Conservation (phyloP, 1,140 invertebrate species). For the Calephelis virginiensis region DNA sequence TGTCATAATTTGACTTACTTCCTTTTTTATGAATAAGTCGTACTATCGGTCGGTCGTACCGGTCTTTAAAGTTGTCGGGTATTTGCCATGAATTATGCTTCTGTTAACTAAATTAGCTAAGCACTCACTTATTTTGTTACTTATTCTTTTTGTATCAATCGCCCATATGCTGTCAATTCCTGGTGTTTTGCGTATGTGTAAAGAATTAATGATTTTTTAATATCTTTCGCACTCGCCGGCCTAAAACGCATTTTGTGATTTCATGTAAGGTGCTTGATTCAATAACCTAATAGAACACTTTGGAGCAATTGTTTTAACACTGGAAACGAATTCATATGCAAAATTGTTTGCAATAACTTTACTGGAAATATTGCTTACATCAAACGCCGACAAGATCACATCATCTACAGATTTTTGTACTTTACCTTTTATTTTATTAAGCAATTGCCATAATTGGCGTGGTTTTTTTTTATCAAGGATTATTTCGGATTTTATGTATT, state of each 20-base stretch:
- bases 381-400: no score
- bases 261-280: background rate
- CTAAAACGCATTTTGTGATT: conserved; percentile 9
- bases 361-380: background rate
- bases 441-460: conserved; percentile 19
- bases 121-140: conserved; percentile 1
- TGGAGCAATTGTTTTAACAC: conserved; percentile 8
- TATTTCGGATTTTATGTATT: conserved; percentile 1
- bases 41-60: no score
- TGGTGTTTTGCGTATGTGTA: conserved; percentile 19
- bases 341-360: conserved; percentile 23
- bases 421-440: conserved; percentile 23
- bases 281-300: conserved; percentile 17
- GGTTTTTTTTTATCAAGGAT: conserved; percentile 19
- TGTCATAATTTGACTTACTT: conserved; percentile 6
- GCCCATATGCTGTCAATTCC: conserved; percentile 10
- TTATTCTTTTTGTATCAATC: conserved; percentile 2
- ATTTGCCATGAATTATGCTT: background rate
- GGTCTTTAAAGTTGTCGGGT: conserved; percentile 10
- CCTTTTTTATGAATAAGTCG: conserved; percentile 17
- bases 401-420: conserved; percentile 23
- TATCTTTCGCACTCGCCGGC: background rate
- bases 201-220: conserved; percentile 19
- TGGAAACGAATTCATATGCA: conserved; percentile 6
- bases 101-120: conserved; percentile 10